phyloP scores from a whole-genome alignment of 2,113 vertebrate species.

The Bostrychus sinensis region DNA sequence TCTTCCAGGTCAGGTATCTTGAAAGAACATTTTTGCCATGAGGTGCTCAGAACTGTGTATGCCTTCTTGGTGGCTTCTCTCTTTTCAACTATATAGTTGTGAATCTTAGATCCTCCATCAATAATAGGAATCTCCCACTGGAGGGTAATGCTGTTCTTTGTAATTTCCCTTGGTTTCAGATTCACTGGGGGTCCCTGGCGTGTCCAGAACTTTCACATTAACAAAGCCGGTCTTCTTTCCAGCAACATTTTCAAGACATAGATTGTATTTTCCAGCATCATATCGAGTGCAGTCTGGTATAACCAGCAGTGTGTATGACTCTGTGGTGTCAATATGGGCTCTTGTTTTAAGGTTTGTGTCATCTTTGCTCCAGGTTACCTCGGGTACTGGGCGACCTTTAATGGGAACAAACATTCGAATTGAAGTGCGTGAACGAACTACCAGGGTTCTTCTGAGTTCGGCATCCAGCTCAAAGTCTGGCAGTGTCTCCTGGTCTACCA shows the following conservation, averaged over 20 bases:
- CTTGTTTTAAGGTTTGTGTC: slow-evolving; percentile 86
- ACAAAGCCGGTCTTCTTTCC: slow-evolving; percentile 98
- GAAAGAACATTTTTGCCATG: slow-evolving; percentile 96
- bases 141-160: slow-evolving; percentile 90
- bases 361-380: slow-evolving; percentile 97
- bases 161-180: slow-evolving; percentile 92
- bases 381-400: slow-evolving; percentile 91
- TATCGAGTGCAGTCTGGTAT: slow-evolving; percentile 95
- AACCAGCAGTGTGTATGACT: slow-evolving; percentile 93
- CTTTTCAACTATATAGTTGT: slow-evolving; percentile 95
- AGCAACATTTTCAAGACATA: slow-evolving; percentile 94
- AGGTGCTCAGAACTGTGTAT: slow-evolving; percentile 89
- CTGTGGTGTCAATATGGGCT: slow-evolving; percentile 94
- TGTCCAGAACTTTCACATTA: slow-evolving; percentile 94
- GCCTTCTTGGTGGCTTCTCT: slow-evolving; percentile 94
- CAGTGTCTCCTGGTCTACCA: slow-evolving; percentile 87
- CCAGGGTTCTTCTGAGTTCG: slow-evolving; percentile 94
- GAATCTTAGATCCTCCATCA: slow-evolving; percentile 95
- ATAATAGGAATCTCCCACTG: slow-evolving; percentile 98
- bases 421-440: slow-evolving; percentile 90
- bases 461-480: slow-evolving; percentile 98
- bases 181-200: slow-evolving; percentile 95
- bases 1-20: slow-evolving; percentile 88
- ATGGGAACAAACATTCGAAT: slow-evolving; percentile 96
- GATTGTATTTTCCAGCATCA: slow-evolving; percentile 94